Percentiles rank a stretch among this genome's conserved stretches.
These are phyloP conservation scores for Temnothorax curvispinosus DNA, from an alignment of 1,140 invertebrate genomes.

Conservation along the genomic window DNA sequence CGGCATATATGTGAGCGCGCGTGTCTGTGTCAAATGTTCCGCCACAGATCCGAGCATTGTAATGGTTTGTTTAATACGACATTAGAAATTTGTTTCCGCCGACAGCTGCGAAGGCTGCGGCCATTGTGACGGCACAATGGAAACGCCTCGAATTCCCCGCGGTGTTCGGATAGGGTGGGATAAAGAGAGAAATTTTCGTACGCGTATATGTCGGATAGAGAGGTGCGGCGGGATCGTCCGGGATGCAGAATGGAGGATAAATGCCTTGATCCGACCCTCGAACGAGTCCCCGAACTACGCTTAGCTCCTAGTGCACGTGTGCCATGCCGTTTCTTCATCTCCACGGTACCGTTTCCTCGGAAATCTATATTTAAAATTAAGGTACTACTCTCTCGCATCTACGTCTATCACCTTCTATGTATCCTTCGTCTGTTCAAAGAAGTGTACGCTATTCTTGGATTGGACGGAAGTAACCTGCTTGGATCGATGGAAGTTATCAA, in stretches of 20 bases:
- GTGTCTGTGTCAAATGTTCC: slow-evolving; percentile 73
- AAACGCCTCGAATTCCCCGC: slow-evolving; percentile 78
- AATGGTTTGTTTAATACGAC: slow-evolving; percentile 80
- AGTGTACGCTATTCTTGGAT: slow-evolving; percentile 4
- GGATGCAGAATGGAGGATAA: slow-evolving; percentile 67
- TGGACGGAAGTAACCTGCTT: slow-evolving; percentile 11
- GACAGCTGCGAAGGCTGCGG: slow-evolving; percentile 77
- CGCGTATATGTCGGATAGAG: slow-evolving; percentile 13
- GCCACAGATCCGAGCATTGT: slow-evolving; percentile 69
- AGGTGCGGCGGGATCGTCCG: slow-evolving; percentile 48
- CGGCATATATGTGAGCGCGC: background rate
- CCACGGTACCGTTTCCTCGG: background rate
- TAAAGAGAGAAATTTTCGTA: slow-evolving; percentile 62
- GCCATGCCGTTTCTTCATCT: slow-evolving; percentile 46
- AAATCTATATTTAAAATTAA: slow-evolving; percentile 68
- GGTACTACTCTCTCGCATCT: slow-evolving; percentile 8
- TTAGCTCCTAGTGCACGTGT: slow-evolving; percentile 39
- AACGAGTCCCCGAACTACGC: slow-evolving; percentile 58
- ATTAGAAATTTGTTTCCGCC: slow-evolving; percentile 82
- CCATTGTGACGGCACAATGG: slow-evolving; percentile 73
- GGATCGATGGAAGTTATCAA: slow-evolving; percentile 29
- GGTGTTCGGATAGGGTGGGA: slow-evolving; percentile 53
- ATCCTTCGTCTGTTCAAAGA: slow-evolving; percentile 2
- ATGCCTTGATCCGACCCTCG: slow-evolving; percentile 72
- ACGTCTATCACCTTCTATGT: background rate